These are phyloP conservation scores for Hylaea fasciaria DNA, from an alignment of 2,888 invertebrate genomes.

Conservation along the genomic window DNA sequence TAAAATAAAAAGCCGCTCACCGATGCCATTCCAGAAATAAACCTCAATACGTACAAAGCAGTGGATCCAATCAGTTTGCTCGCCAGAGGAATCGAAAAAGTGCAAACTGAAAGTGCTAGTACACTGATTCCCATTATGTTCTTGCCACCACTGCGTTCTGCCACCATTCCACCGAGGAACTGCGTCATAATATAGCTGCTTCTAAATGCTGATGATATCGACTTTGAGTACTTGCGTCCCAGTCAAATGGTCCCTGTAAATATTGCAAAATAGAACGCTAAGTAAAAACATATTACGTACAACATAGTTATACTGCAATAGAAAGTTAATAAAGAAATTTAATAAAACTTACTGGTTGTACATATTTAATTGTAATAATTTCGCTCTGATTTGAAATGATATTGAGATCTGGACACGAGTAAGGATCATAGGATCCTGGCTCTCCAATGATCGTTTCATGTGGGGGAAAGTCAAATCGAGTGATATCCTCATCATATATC, in stretches of 20 bases:
- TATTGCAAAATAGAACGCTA: not conserved
- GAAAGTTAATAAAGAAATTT: too few relatives aligned
- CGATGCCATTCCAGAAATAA: slow-evolving; percentile 24
- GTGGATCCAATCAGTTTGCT: slow-evolving; percentile 19
- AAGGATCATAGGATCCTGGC: slow-evolving; percentile 7
- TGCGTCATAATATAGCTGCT: slow-evolving; percentile 22
- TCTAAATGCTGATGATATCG: slow-evolving; percentile 4
- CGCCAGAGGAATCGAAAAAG: slow-evolving; percentile 16
- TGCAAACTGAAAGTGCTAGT: slow-evolving; percentile 13
- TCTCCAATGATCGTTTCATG: slow-evolving; percentile 21
- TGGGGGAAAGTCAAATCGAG: slow-evolving; percentile 22
- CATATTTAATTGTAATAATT: not conserved
- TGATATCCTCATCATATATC: slow-evolving; percentile 23
- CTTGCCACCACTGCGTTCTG: slow-evolving; percentile 28
- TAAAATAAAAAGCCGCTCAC: slow-evolving; percentile 17
- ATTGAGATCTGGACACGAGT: slow-evolving; percentile 20
- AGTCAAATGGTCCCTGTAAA: slow-evolving; percentile 24
- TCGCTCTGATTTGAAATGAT: slow-evolving; percentile 9
- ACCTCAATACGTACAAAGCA: slow-evolving; percentile 18
- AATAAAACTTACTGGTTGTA: slow-evolving; percentile 8
- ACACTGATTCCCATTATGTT: slow-evolving; percentile 12
- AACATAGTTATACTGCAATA: too few relatives aligned
- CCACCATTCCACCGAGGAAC: slow-evolving; percentile 26
- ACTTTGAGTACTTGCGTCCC: slow-evolving; percentile 10
- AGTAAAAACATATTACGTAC: not conserved